Percentiles rank a stretch among this genome's conserved stretches.
Conservation (phyloP, 2,113 vertebrate species). For the Manacus vitellinus region DNA sequence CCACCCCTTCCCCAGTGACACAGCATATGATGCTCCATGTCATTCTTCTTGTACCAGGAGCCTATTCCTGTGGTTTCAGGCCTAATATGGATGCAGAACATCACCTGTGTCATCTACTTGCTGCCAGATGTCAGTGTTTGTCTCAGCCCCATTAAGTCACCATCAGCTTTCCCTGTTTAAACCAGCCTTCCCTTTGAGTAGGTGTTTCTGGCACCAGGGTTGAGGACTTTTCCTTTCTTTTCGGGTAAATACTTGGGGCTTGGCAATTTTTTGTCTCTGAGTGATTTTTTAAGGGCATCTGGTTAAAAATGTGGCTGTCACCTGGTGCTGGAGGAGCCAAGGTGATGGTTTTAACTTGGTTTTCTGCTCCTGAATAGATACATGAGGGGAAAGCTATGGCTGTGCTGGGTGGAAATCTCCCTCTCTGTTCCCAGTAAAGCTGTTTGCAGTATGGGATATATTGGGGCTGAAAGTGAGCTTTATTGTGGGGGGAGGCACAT, state of each 20-base stretch:
- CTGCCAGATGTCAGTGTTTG: neutral
- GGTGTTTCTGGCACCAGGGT: fast-evolving
- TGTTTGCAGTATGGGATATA: neutral
- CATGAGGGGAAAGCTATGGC: neutral
- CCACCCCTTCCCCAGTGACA: neutral
- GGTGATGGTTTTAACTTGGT: fast-evolving
- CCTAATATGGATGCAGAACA: fast-evolving
- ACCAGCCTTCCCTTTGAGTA: neutral
- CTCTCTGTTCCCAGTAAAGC: neutral
- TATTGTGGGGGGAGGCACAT: neutral
- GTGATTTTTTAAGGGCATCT: neutral
- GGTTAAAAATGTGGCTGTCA: neutral
- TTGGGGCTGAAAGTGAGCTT: neutral
- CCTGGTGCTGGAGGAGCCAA: neutral
- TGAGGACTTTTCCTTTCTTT: neutral
- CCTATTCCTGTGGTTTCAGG: neutral
- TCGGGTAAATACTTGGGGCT: neutral
- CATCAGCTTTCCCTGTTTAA: neutral
- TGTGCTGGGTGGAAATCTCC: fast-evolving
- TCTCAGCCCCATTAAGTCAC: neutral
- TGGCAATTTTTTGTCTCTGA: neutral
- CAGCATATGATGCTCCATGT: fast-evolving
- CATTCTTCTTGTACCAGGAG: fast-evolving
- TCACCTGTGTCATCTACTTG: neutral
- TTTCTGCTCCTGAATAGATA: neutral